Evolutionary conservation across 2,113 vertebrate species (phyloP).

Genomic region (Mustela nigripes): DNA sequence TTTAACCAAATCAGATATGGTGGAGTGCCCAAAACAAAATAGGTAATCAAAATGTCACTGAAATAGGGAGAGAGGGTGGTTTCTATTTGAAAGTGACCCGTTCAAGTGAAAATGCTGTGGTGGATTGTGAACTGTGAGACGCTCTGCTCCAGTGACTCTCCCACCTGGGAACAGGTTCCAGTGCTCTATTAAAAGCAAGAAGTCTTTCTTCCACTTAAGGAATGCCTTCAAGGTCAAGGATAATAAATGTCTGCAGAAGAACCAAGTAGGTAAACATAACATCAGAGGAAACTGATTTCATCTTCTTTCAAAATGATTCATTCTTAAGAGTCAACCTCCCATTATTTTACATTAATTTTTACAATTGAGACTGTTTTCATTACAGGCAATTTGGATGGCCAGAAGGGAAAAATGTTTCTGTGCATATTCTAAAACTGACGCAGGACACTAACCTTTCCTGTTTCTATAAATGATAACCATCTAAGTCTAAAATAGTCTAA

Average conservation of each 20-base stretch:
- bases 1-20: constrained; percentile 49
- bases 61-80: not conserved
- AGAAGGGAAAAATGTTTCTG: not conserved
- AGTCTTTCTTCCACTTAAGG: not conserved
- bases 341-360: constrained; percentile 55
- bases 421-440: not conserved
- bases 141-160: not conserved
- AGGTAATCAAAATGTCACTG: not conserved
- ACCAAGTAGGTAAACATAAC: not conserved
- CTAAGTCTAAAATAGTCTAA: constrained; percentile 49
- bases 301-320: constrained; percentile 12
- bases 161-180: not conserved
- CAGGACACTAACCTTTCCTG: not conserved
- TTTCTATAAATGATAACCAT: not conserved
- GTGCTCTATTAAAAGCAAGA: constrained; percentile 14
- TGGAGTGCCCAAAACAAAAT: constrained; percentile 23
- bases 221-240: not conserved
- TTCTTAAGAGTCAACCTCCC: not conserved
- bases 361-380: constrained; percentile 13
- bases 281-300: constrained; percentile 23
- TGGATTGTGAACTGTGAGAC: constrained; percentile 11
- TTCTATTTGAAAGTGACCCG: not conserved
- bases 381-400: not conserved
- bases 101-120: constrained; percentile 23
- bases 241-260: constrained; percentile 35